phyloP scores from a whole-genome alignment of 2,888 invertebrate genomes.

The Drosophila tripunctata region DNA sequence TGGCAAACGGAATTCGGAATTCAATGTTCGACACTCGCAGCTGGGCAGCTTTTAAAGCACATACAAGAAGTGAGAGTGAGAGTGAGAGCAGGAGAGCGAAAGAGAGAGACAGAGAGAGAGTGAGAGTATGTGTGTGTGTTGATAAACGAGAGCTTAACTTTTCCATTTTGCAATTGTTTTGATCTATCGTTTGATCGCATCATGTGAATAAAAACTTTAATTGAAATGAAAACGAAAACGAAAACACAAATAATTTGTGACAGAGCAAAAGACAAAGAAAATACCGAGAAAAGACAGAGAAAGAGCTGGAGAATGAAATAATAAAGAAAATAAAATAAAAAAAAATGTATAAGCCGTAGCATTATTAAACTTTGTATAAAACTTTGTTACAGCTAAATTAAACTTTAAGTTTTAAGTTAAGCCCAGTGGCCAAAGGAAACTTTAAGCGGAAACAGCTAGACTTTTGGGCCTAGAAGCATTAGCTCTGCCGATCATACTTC shows the following conservation, averaged over 20 bases:
- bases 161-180: conserved; percentile 38
- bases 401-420: too few relatives aligned
- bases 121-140: background rate
- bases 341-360: too few relatives aligned
- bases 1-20: conserved; percentile 48
- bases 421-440: too few relatives aligned
- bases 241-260: background rate
- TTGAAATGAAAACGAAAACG: conserved; percentile 44
- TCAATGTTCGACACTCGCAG: conserved; percentile 57
- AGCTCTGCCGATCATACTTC: too few relatives aligned
- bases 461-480: too few relatives aligned
- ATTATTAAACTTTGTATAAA: too few relatives aligned
- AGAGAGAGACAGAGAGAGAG: background rate
- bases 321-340: background rate
- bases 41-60: conserved; percentile 43
- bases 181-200: conserved; percentile 33
- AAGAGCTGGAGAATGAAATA: background rate
- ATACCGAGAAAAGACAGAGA: background rate
- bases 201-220: conserved; percentile 24
- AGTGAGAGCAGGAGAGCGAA: background rate
- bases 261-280: background rate
- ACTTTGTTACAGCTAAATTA: too few relatives aligned
- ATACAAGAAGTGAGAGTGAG: background rate
- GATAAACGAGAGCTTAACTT: conserved; percentile 22
- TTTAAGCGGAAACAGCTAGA: too few relatives aligned